Base-by-base conservation (phyloP, 2,113 vertebrate species). In the Corythoichthys intestinalis region DNA sequence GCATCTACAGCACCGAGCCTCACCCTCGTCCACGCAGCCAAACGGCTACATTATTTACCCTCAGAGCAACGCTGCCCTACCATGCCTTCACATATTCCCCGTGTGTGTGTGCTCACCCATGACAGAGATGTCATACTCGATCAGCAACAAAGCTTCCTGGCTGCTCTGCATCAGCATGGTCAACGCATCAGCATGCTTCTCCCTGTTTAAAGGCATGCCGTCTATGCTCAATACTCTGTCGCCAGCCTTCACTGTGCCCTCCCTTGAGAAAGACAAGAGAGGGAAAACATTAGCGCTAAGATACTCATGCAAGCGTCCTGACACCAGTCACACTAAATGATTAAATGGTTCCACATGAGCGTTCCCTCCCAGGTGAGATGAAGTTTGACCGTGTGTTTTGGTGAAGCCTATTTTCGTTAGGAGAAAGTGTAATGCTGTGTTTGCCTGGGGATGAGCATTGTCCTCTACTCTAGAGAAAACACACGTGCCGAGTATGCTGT, bases 131-230 rank as follows among this genome's bases (percentile, higher is more conserved):
- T 99, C 97, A 4, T 99, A 99, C 85, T 98, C 96, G 1, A 98
- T 95, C 89, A 96, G 94, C 92, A 98, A 96, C 73, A 96, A 91
- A 0, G 95, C 95, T 84, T 98, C 96, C 50, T 97, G 96, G 86
- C 93, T 81, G 82, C 97, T 97, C 85, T 95, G 95, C 81, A 91
- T 90, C 80, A 98, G 91, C 71, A 94, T 92, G 81, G 92, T 94
- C 78, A 98, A 85, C 11, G 97, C 95, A 0, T 96, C 93, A 1
- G 94, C 90, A 0, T 97, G 97, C 83, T 93, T 95, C 87, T 94
- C 94, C 53, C 93, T 93, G 44, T 95, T 95, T 75, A 98, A 87
- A 12, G 94, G 93, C 83, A 96, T 93, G 47, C 96, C 96, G 28
- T 98, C 97, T 15, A 98, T 89, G 0, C 95, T 95, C 81, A 99